Conservation (phyloP, 1,140 invertebrate species). For the Rhopalosiphum maidis region DNA sequence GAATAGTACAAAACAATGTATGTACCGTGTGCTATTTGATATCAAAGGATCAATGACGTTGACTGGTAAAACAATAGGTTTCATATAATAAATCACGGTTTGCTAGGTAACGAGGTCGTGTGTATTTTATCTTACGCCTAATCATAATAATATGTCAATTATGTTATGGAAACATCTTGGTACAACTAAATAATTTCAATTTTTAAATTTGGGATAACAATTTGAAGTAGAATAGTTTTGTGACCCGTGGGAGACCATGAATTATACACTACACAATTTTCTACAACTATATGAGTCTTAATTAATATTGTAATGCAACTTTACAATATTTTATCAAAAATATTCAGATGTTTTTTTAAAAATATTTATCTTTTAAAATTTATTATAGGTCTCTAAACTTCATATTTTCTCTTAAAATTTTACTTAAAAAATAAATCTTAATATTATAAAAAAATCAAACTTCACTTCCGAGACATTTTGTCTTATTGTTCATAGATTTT, state of each 20-base stretch:
- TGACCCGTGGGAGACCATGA: background rate
- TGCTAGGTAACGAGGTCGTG: background rate
- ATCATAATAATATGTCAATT: background rate
- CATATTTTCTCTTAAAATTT: no score
- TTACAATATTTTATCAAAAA: background rate
- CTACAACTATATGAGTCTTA: background rate
- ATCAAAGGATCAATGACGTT: background rate
- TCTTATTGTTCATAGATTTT: no score
- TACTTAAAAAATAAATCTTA: no score
- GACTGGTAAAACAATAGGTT: background rate
- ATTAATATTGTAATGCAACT: background rate
- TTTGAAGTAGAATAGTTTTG: background rate
- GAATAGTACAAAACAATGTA: background rate
- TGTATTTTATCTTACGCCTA: background rate
- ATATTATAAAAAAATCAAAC: no score
- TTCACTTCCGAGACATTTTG: no score
- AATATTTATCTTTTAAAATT: background rate
- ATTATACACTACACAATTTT: background rate
- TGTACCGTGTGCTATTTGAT: background rate
- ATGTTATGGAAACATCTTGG: background rate
- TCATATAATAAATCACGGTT: conserved; percentile 8
- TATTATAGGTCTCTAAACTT: background rate
- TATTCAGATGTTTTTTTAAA: no score
- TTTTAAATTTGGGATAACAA: background rate
- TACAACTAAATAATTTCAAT: background rate